A percentile compares a stretch with the other conserved stretches of the same genome.
These are phyloP conservation scores for Noturus placidus DNA, from an alignment of 2,113 vertebrate genomes.

Conservation along the genomic window DNA sequence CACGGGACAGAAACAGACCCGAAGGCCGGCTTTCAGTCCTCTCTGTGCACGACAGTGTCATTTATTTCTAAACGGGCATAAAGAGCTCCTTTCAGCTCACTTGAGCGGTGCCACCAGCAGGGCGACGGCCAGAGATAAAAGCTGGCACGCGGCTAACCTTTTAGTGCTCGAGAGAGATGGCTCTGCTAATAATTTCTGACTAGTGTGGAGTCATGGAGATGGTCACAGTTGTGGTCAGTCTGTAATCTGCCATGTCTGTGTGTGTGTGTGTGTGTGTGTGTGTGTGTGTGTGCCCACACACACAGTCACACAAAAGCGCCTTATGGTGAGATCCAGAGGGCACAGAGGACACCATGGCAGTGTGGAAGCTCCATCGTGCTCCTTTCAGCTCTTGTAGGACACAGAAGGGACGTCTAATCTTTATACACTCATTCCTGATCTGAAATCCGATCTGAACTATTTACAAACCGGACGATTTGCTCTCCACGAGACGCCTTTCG, in stretches of 20 bases:
- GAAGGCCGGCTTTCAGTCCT: background rate
- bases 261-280: background rate
- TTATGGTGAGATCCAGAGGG: background rate
- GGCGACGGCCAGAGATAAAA: slow-evolving; percentile 44
- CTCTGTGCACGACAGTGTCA: slow-evolving; percentile 43
- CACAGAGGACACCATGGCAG: background rate
- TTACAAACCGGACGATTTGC: background rate
- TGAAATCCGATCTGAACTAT: background rate
- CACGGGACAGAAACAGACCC: background rate
- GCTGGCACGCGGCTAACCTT: slow-evolving; percentile 43
- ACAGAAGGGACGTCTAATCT: background rate
- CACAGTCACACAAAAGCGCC: slow-evolving; percentile 35
- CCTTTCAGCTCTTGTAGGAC: background rate
- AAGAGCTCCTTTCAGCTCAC: slow-evolving; percentile 48
- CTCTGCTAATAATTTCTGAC: slow-evolving; percentile 48
- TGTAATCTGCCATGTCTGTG: slow-evolving; percentile 8
- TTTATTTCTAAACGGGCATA: slow-evolving; percentile 48
- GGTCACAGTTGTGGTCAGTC: slow-evolving; percentile 24
- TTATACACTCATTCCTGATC: background rate
- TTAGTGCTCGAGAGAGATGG: slow-evolving; percentile 36
- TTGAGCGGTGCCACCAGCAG: slow-evolving; percentile 54
- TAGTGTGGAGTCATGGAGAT: slow-evolving; percentile 39
- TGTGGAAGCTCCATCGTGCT: too few relatives aligned
- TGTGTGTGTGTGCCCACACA: slow-evolving; percentile 6
- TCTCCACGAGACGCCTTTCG: background rate